Evolutionary conservation across 2,888 invertebrate genomes (phyloP).

Genomic region (Sturmia bella): DNA sequence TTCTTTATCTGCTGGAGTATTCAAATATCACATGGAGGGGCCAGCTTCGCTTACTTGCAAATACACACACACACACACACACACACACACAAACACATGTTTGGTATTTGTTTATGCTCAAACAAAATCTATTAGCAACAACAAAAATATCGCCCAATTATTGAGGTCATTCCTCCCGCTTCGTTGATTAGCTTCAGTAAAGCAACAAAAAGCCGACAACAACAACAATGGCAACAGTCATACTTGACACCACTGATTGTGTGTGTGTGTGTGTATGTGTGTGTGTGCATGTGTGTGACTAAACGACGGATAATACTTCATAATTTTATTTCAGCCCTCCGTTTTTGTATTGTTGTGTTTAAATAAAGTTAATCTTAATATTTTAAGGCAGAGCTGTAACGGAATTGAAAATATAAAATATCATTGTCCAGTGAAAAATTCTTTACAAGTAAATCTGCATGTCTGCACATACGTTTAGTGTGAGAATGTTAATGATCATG

Average conservation of each 20-base stretch:
- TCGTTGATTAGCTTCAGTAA: constrained; percentile 62
- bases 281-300: constrained; percentile 52
- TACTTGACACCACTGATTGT: constrained; percentile 47
- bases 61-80: not conserved
- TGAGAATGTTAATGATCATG: too few relatives aligned
- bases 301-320: constrained; percentile 61
- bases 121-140: constrained; percentile 42
- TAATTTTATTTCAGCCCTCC: constrained; percentile 47
- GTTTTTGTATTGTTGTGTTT: constrained; percentile 35
- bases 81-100: constrained; percentile 29
- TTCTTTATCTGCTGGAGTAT: constrained; percentile 23
- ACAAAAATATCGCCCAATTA: constrained; percentile 63
- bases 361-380: constrained; percentile 40
- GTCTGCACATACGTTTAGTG: too few relatives aligned
- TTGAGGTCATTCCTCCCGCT: constrained; percentile 74
- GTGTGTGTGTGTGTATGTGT: constrained; percentile 42
- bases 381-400: constrained; percentile 44
- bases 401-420: not conserved
- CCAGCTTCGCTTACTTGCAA: not conserved
- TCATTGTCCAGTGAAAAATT: too few relatives aligned
- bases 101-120: constrained; percentile 53
- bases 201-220: constrained; percentile 63
- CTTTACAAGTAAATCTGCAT: too few relatives aligned
- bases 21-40: not conserved
- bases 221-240: constrained; percentile 11